Evolutionary conservation across 2,888 invertebrate genomes (phyloP), one percentile per base, ranked within the genome.

Genomic region (Sclerodermus sp.): DNA sequence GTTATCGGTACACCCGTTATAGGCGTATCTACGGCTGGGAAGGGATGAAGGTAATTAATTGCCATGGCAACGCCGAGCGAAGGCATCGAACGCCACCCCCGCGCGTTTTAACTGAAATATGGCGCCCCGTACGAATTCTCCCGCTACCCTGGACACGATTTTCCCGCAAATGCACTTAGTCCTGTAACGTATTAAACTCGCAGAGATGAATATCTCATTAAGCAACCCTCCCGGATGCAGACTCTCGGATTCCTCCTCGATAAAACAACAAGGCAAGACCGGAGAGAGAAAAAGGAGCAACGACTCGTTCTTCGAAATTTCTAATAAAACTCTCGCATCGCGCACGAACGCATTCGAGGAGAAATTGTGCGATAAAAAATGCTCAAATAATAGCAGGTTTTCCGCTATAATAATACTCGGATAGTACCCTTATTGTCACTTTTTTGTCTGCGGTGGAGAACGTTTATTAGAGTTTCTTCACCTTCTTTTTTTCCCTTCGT

Each of bases 1-100:
- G 63, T 60, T 60, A 65, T 63, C 65, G 67, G 70, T 62, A 68
- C 69, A 71, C 70, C 73, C 74, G 73, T 71, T 73, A 71, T 66
- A 70, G 68, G 64, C 68, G 67, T 66, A 68, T 66, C 63, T 62
- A 63, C 57, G 63, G 60, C 55, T 57, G 62, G 71, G 71, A 70
- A 73, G 76, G 76, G 74, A 72, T 72, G 71, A 71, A 72, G 74
- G 77, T 77, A 77, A 77, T 77, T 77, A 77, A 77, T 77, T 76
- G 76, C 76, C 76, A 77, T 77, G 68, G 77, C 76, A 77, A 77
- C 77, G 68, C 69, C 66, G 70, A 67, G 68, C 69, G 62, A 67
- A 65, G 63, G 71, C 74, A 73, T 74, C 70, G 73, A 74, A 71
- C 69, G 70, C 72, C 69, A 69, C 70, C 70, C 71, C 68, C 69